Evolutionary conservation across 2,113 vertebrate genomes (phyloP).

Genomic region (Stomatorhinus ivindoensis): DNA sequence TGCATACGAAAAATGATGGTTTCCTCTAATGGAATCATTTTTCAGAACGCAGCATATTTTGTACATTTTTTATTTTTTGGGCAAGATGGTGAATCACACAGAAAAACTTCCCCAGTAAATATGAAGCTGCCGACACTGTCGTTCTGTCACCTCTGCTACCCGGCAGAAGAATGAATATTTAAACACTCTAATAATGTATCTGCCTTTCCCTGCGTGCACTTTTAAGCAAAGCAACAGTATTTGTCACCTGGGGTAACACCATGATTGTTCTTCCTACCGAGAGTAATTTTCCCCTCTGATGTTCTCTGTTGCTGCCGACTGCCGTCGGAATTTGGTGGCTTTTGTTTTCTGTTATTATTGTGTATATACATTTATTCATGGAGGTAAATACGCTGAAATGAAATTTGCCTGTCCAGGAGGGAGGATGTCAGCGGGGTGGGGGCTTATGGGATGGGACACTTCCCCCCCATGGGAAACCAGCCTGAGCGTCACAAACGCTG

Average conservation of each 20-base stretch:
- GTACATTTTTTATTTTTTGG: not conserved
- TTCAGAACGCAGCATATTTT: not conserved
- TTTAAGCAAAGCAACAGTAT: slow-evolving; percentile 90
- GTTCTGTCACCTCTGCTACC: slow-evolving; percentile 98
- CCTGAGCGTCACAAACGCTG: not conserved
- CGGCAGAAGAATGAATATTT: slow-evolving; percentile 99
- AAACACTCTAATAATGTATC: slow-evolving; percentile 99
- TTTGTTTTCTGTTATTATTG: slow-evolving; percentile 51
- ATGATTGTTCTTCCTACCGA: slow-evolving; percentile 69
- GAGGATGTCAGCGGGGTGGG: slow-evolving; percentile 29
- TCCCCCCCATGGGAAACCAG: slow-evolving; percentile 42
- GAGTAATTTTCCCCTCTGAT: slow-evolving; percentile 71
- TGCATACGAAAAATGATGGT: not conserved
- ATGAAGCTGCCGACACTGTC: slow-evolving; percentile 37
- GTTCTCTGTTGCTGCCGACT: slow-evolving; percentile 55
- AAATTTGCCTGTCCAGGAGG: slow-evolving; percentile 58
- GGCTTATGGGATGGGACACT: slow-evolving; percentile 37
- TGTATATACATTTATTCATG: slow-evolving; percentile 58
- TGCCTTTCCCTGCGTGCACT: slow-evolving; percentile 92
- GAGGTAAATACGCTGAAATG: slow-evolving; percentile 71
- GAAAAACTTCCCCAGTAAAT: not conserved
- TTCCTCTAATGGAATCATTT: not conserved
- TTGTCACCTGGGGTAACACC: slow-evolving; percentile 86
- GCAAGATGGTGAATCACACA: not conserved
- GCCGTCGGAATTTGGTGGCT: slow-evolving; percentile 45